A percentile compares a stretch with the other conserved stretches of the same genome.
Evolutionary conservation across 2,797 vertebrate genomes (phyloP).

Genomic region (Serranus cabrilla): DNA sequence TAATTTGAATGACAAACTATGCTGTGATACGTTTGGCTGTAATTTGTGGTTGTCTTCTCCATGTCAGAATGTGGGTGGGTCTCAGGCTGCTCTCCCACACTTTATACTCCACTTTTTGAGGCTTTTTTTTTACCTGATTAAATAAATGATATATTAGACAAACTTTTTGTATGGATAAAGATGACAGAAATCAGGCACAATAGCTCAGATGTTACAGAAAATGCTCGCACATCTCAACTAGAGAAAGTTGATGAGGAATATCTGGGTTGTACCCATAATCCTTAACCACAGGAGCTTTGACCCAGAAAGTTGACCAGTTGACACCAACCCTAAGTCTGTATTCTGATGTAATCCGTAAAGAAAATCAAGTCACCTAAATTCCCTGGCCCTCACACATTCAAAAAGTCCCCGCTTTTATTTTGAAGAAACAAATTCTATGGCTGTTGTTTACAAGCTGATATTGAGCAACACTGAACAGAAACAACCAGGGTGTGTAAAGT

Average conservation of each 20-base stretch:
- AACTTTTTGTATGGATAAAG: neutral
- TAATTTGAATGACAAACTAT: too few species aligned
- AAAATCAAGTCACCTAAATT: neutral
- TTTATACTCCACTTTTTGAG: too few species aligned
- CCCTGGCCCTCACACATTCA: neutral
- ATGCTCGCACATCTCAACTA: neutral
- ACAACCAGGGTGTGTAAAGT: constrained; percentile 2
- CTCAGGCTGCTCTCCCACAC: too few species aligned
- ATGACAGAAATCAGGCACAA: neutral
- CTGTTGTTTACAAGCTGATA: neutral
- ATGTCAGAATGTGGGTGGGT: too few species aligned
- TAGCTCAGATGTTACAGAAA: neutral
- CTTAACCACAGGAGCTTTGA: neutral
- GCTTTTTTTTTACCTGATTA: too few species aligned
- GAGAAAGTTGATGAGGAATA: neutral
- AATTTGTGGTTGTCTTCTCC: too few species aligned
- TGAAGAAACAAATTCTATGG: neutral
- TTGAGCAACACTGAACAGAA: constrained; percentile 5
- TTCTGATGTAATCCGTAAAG: neutral
- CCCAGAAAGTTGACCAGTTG: neutral
- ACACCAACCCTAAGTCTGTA: neutral
- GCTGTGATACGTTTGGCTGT: too few species aligned
- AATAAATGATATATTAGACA: too few species aligned
- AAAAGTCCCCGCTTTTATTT: neutral
- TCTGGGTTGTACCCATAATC: neutral